Percentiles rank a stretch among this genome's conserved stretches.
Evolutionary conservation across 1,140 invertebrate species (phyloP).

Genomic region (Caenorhabditis latens): DNA sequence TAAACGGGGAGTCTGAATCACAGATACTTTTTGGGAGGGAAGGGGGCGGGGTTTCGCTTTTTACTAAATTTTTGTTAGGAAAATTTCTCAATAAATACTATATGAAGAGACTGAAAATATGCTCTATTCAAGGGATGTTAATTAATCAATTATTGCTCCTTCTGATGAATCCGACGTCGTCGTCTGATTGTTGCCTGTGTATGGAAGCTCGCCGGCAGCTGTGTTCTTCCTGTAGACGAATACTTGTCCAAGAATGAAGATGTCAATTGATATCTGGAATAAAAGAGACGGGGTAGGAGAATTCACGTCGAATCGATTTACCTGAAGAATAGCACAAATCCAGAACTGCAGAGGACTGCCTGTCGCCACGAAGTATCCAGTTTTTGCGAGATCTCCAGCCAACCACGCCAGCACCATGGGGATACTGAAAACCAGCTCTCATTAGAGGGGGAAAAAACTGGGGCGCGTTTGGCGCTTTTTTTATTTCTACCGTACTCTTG

Average conservation of each 20-base stretch:
- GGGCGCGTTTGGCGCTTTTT: no score
- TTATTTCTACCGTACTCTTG: no score
- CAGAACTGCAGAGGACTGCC: slow-evolving; percentile 93
- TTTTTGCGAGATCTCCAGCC: slow-evolving; percentile 92
- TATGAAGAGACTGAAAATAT: background rate
- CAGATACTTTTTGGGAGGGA: background rate
- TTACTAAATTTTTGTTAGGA: background rate
- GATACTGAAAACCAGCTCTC: slow-evolving; percentile 78
- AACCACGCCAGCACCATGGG: slow-evolving; percentile 98
- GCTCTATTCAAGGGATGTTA: background rate
- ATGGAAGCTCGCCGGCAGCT: slow-evolving; percentile 79
- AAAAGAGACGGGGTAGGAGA: no score
- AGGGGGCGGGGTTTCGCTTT: background rate
- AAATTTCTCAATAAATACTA: slow-evolving; percentile 49
- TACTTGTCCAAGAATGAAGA: slow-evolving; percentile 87
- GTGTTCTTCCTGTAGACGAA: slow-evolving; percentile 79
- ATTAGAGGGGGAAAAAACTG: background rate
- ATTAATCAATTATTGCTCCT: slow-evolving; percentile 99
- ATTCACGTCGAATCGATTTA: slow-evolving; percentile 60
- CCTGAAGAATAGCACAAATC: slow-evolving; percentile 93
- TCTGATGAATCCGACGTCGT: slow-evolving; percentile 90
- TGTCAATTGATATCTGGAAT: slow-evolving; percentile 83
- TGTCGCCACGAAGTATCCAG: slow-evolving; percentile 91
- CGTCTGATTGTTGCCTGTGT: slow-evolving; percentile 97
- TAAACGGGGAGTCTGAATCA: slow-evolving; percentile 11